Evolutionary conservation across 35 echinoderm and acorn worm genomes (phyloP).

Genomic region (Chiridota heheva): DNA sequence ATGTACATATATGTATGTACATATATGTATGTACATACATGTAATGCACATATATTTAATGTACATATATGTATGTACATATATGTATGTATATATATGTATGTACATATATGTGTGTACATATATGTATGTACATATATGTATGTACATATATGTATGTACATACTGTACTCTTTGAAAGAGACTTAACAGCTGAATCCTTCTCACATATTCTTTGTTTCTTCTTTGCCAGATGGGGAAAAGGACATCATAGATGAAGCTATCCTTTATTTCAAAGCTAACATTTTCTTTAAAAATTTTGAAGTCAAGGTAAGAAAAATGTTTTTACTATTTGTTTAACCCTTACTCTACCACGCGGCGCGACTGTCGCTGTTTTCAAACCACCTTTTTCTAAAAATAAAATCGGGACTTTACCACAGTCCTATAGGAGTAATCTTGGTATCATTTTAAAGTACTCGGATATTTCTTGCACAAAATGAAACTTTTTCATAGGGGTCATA

Average conservation of each 20-base stretch:
- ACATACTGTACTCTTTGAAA: not conserved
- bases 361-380: too few relatives aligned
- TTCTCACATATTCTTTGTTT: conserved; percentile 20
- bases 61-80: not conserved
- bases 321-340: not conserved
- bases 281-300: conserved; percentile 98
- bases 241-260: conserved; percentile 92
- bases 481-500: too few relatives aligned
- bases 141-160: too few relatives aligned
- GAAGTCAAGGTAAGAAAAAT: conserved; percentile 80
- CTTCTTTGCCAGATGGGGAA: conserved; percentile 39
- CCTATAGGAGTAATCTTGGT: too few relatives aligned
- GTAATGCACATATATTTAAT: not conserved
- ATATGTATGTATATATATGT: not conserved
- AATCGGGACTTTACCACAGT: too few relatives aligned
- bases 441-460: too few relatives aligned
- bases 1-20: too few relatives aligned
- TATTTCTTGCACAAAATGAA: too few relatives aligned
- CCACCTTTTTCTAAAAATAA: too few relatives aligned
- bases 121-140: not conserved
- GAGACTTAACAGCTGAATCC: too few relatives aligned
- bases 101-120: not conserved
- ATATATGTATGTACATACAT: too few relatives aligned
- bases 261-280: conserved; percentile 86
- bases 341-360: too few relatives aligned